Evolutionary conservation across 2,113 vertebrate species (phyloP).

Genomic region (Bungarus multicinctus): DNA sequence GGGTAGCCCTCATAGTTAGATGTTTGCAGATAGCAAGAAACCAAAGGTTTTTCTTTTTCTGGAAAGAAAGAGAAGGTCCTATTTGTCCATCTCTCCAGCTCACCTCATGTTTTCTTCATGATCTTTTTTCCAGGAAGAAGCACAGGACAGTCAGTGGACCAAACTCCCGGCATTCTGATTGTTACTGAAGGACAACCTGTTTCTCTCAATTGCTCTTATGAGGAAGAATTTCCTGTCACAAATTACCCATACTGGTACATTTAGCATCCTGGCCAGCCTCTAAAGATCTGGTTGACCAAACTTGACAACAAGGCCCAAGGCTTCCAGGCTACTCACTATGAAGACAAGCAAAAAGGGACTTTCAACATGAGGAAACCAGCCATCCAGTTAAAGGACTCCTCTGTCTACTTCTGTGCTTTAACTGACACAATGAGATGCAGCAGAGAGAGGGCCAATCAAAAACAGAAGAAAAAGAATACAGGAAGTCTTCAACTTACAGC

Average conservation of each 20-base stretch:
- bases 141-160: slow-evolving; percentile 31
- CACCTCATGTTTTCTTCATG: not conserved
- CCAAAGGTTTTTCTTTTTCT: too few species aligned
- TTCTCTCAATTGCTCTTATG: slow-evolving; percentile 18
- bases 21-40: too few species aligned
- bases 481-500: not conserved
- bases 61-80: too few species aligned
- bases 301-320: not conserved
- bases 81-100: not conserved
- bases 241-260: not conserved
- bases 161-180: slow-evolving; percentile 1
- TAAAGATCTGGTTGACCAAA: not conserved
- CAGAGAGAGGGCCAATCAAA: not conserved
- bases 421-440: not conserved
- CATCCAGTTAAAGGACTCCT: not conserved
- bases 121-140: not conserved
- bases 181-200: not conserved
- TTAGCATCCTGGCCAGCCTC: not conserved
- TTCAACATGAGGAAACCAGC: not conserved
- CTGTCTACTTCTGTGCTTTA: not conserved
- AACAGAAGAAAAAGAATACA: not conserved
- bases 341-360: not conserved
- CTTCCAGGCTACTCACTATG: not conserved
- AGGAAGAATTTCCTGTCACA: not conserved
- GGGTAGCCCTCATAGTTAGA: too few species aligned